phyloP scores from a whole-genome alignment of 2,888 invertebrate species.

The Acanthosepion pharaonis region DNA sequence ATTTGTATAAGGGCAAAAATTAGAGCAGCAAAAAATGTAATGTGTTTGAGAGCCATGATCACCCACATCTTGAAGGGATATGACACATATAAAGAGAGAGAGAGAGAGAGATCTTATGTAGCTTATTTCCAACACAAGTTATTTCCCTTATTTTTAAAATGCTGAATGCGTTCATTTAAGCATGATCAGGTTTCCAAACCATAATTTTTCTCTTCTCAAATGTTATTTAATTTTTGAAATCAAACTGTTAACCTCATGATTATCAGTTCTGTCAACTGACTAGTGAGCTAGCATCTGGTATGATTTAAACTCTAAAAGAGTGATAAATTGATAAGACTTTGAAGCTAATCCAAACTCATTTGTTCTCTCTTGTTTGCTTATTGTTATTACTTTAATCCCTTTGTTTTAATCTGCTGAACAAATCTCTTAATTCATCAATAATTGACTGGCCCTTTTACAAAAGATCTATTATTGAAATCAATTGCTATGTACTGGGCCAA shows the following conservation, averaged over 20 bases:
- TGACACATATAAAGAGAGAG: too few relatives aligned
- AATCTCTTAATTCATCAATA: conserved; percentile 33
- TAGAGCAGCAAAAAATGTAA: too few relatives aligned
- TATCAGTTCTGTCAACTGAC: neutral
- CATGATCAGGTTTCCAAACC: neutral
- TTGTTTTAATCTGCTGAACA: conserved; percentile 33
- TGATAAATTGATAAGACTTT: conserved; percentile 22
- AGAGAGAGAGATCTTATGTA: too few relatives aligned
- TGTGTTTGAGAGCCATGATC: too few relatives aligned
- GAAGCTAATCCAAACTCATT: conserved; percentile 10
- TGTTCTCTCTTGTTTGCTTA: neutral
- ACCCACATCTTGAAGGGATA: too few relatives aligned
- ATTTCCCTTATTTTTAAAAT: too few relatives aligned
- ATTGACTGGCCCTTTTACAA: conserved; percentile 22
- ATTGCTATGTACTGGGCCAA: neutral
- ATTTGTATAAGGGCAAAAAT: too few relatives aligned
- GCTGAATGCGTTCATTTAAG: too few relatives aligned
- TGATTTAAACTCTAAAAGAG: neutral
- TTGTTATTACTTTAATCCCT: neutral
- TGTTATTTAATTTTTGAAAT: neutral
- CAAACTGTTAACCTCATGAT: neutral
- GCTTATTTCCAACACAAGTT: too few relatives aligned
- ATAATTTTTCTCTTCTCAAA: neutral
- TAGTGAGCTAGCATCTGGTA: neutral
- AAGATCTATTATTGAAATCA: conserved; percentile 6